Conservation (phyloP, 2,797 vertebrate genomes). For the Loris lydekkerianus region DNA sequence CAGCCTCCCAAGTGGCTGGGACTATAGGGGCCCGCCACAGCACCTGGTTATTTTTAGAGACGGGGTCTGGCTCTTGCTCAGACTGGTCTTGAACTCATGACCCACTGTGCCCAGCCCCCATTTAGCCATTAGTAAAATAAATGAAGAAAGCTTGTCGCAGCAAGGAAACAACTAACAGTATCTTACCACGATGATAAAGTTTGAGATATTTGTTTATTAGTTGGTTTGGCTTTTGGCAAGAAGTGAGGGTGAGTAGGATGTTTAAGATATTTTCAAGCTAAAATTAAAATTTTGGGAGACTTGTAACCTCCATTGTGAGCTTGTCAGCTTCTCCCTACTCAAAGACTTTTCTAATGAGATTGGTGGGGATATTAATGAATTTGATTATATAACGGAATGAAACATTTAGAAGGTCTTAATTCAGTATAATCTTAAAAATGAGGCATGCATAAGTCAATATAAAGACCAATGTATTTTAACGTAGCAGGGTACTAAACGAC, state of each 20-base stretch:
- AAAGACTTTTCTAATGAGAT: not conserved
- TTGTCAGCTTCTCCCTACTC: not conserved
- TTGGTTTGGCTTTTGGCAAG: too few species aligned
- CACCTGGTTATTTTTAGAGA: too few species aligned
- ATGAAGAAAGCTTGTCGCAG: not conserved
- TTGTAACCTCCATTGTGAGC: not conserved
- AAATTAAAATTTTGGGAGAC: not conserved
- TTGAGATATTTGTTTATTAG: too few species aligned
- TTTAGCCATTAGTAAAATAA: not conserved
- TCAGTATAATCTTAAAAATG: not conserved
- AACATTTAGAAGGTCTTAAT: conserved; percentile 6
- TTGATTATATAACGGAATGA: not conserved
- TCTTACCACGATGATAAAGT: not conserved
- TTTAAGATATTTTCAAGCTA: conserved; percentile 46
- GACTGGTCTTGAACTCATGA: too few species aligned
- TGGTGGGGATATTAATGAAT: not conserved
- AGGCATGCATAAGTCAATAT: not conserved
- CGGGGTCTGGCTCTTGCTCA: too few species aligned
- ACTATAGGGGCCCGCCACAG: too few species aligned
- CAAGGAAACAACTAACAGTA: not conserved
- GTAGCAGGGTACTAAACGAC: not conserved
- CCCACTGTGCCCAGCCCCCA: too few species aligned
- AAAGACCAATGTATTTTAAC: not conserved
- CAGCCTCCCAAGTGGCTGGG: too few species aligned
- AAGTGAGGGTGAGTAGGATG: not conserved